Percentiles rank a stretch among this genome's conserved stretches.
Evolutionary conservation across 2,888 invertebrate genomes (phyloP).

Genomic region (Dermolepida albohirtum): DNA sequence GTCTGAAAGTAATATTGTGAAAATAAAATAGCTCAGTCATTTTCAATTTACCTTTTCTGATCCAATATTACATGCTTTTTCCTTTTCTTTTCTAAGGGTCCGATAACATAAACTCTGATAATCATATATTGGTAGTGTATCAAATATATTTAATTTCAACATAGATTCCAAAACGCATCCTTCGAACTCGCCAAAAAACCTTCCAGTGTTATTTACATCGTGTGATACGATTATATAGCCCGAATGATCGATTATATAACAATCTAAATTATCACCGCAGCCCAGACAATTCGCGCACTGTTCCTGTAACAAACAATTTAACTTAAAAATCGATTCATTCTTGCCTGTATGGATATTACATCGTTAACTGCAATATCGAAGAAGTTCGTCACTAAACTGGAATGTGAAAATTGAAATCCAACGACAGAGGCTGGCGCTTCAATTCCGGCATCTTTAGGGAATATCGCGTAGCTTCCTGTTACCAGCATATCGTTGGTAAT

Average conservation of each 20-base stretch:
- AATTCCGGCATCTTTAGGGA: slow-evolving; percentile 79
- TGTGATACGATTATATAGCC: slow-evolving; percentile 86
- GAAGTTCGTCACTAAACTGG: slow-evolving; percentile 76
- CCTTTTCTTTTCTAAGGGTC: slow-evolving; percentile 54
- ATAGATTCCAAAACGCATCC: slow-evolving; percentile 82
- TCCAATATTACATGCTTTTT: slow-evolving; percentile 29
- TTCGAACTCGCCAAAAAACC: slow-evolving; percentile 87
- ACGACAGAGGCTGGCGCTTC: slow-evolving; percentile 90
- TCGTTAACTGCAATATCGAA: slow-evolving; percentile 70
- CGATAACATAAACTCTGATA: slow-evolving; percentile 83
- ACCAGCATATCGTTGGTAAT: slow-evolving; percentile 72
- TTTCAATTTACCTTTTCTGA: slow-evolving; percentile 6
- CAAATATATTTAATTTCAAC: slow-evolving; percentile 78
- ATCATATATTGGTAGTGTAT: slow-evolving; percentile 82
- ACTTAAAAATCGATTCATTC: background rate
- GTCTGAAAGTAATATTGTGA: slow-evolving; percentile 61
- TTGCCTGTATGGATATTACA: slow-evolving; percentile 39
- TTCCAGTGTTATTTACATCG: slow-evolving; percentile 76
- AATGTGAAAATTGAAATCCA: slow-evolving; percentile 86
- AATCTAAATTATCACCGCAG: slow-evolving; percentile 77
- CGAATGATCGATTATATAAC: slow-evolving; percentile 92
- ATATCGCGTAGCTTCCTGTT: slow-evolving; percentile 87
- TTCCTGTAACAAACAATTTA: slow-evolving; percentile 51
- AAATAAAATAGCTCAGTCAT: slow-evolving; percentile 13
- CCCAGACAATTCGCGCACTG: slow-evolving; percentile 69